A percentile compares a stretch with the other conserved stretches of the same genome.
Evolutionary conservation across 2,797 vertebrate genomes (phyloP).

Genomic region (Pangasius larnaudii): DNA sequence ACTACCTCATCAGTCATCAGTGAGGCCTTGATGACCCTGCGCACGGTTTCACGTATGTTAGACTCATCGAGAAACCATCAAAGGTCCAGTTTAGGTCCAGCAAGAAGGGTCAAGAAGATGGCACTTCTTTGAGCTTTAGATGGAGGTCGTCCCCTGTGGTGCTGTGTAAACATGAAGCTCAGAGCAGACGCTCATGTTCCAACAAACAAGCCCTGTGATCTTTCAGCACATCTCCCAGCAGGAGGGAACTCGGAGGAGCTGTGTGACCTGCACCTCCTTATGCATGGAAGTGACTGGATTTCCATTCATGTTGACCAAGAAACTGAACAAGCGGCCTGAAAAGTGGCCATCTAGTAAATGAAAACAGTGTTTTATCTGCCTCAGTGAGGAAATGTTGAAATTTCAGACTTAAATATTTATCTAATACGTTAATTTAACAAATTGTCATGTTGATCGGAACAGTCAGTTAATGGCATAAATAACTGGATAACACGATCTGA

Average conservation of each 20-base stretch:
- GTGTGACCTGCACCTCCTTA: neutral
- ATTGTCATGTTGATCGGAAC: neutral
- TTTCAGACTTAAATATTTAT: neutral
- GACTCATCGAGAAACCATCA: conserved; percentile 27
- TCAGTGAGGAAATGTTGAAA: neutral
- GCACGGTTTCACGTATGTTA: conserved; percentile 27
- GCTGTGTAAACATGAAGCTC: conserved; percentile 46
- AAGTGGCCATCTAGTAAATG: neutral
- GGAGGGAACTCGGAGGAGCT: conserved; percentile 32
- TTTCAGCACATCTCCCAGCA: conserved; percentile 34
- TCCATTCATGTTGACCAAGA: neutral
- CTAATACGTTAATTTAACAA: neutral
- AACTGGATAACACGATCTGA: too few species aligned
- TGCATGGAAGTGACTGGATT: neutral
- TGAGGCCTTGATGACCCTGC: neutral
- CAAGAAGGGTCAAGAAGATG: conserved; percentile 22
- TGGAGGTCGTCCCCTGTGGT: conserved; percentile 16
- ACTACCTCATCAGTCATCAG: neutral
- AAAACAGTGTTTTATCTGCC: neutral
- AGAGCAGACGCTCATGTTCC: conserved; percentile 23
- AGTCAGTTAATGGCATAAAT: too few species aligned
- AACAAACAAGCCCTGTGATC: conserved; percentile 51
- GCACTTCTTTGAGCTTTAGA: conserved; percentile 32
- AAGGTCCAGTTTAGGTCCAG: conserved; percentile 18
- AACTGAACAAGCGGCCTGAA: neutral